Evolutionary conservation across 2,888 invertebrate species (phyloP), one percentile per base, ranked within the genome.

Genomic region (Boloria euphrosyne): DNA sequence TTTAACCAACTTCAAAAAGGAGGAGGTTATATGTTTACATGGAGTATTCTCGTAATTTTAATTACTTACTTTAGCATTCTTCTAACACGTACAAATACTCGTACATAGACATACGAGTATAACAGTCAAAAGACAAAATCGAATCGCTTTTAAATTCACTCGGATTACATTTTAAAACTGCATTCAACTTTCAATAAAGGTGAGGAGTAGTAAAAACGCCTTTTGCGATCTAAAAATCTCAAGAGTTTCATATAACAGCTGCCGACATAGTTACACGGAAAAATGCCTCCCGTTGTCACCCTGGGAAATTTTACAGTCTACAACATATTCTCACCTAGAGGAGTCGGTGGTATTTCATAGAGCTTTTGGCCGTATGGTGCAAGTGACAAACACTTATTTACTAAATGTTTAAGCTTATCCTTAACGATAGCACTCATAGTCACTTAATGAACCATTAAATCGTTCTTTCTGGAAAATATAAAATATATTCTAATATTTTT

Each of bases 301-400:
- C 76, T 75, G 76, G 77, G 77, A 76, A 77, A 77, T 77, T 77
- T 77, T 77, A 76, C 74, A 76, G 73, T 75, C 72, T 76, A 74
- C 74, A 74, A 74, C 76, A 75, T 77, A 75, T 74, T 76, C 73
- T 72, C 76, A 75, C 74, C 75, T 73, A 68, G 73, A 65, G 53
- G 65, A 66, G 64, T 63, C 68, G 71, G 66, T 70, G 73, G 74
- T 76, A 76, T 76, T 75, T 75, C 76, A 77, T 75, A 76, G 73
- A 69, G 74, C 70, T 66, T 70, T 66, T 50, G 47, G 51, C 38
- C 38, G 7, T 57, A 64, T 70, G 63, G 13, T 13, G 17, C 6
- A 62, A 60, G 67, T 22, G 17, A 4, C 44, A 43, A 6, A 17
- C 38, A 27, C 17, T 31, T 14, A 4, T 16, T n/a, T 47, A n/a